Base-by-base conservation (phyloP, 2,888 invertebrate genomes). In the Apamea epomidion region DNA sequence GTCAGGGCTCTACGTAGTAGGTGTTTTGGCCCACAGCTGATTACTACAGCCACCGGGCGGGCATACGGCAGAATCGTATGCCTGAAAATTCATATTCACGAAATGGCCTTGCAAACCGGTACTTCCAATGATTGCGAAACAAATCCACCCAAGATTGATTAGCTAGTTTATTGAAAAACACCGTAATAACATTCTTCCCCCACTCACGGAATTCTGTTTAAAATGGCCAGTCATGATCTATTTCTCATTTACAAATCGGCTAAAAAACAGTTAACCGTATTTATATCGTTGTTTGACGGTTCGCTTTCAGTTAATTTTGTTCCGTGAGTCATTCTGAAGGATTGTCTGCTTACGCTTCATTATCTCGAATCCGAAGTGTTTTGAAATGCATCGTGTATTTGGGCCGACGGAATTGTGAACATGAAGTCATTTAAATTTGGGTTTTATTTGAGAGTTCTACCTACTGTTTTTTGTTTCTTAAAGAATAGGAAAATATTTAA, bases 261-360 rank as follows among this genome's bases (percentile, higher is more conserved):
- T 74, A 69, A 78, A 83, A 64, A 87, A 72, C 84, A 18, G 67
- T 74, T 74, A 87, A 78, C 64, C 64, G 74, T 87, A 84, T 84
- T 80, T 84, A 79, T 70, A 87, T 70, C 60, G 60, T 54, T 42
- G 67, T 74, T 76, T 64, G 72, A 29, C 48, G n/a, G 60, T 71
- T 65, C 42, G 12, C 58, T 65, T 68, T 64, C 70, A 71, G 78
- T 75, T 86, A 88, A 89, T 85, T 89, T 73, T 4, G 74, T 58
- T 54, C 5, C 25, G 76, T 88, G 88, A 88, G n/a, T 88, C 90
- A 88, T 62, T 37, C 67, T 14, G 10, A 68, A 85, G 81, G 83
- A 90, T 90, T 80, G 74, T 62, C 71, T 83, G 78, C 18, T 62
- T 74, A 18, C 29, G 65, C 60, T 85, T 85, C 64, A 78, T 81